Conservation (phyloP, 2,888 invertebrate species). For the Spisula solida region DNA sequence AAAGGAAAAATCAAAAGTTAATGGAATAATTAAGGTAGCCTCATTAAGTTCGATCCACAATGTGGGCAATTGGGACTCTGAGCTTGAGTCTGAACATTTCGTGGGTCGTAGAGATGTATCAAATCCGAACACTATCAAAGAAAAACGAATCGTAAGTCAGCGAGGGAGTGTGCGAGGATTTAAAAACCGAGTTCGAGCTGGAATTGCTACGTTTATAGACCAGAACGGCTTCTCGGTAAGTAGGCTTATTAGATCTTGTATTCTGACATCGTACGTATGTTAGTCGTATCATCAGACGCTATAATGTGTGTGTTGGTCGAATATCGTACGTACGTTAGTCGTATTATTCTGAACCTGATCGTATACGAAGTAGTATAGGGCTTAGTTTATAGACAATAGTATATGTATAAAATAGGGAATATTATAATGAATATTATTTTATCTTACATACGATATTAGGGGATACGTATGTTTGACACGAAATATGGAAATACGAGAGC, state of each 20-base stretch:
- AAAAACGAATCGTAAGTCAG: slow-evolving; percentile 92
- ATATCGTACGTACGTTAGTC: background rate
- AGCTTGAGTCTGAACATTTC: slow-evolving; percentile 66
- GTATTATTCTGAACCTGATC: background rate
- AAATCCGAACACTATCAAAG: slow-evolving; percentile 77
- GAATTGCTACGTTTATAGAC: slow-evolving; percentile 95
- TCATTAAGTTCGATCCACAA: slow-evolving; percentile 58
- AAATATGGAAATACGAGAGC: background rate
- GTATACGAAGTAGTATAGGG: background rate
- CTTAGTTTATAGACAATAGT: background rate
- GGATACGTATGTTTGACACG: background rate
- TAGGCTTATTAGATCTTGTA: background rate
- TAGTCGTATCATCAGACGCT: background rate
- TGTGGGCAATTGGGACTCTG: slow-evolving; percentile 28
- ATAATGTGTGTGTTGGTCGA: background rate
- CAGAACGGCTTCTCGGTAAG: slow-evolving; percentile 66
- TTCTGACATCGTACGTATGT: background rate
- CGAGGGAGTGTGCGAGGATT: slow-evolving; percentile 97
- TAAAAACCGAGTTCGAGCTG: slow-evolving; percentile 97
- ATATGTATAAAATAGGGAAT: background rate
- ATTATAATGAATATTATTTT: background rate
- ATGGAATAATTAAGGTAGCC: slow-evolving; percentile 59
- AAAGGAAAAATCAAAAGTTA: slow-evolving; percentile 40
- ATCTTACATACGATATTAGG: background rate
- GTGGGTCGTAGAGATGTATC: slow-evolving; percentile 80